Evolutionary conservation across 2,113 vertebrate species (phyloP).

Genomic region (Centrocercus urophasianus): DNA sequence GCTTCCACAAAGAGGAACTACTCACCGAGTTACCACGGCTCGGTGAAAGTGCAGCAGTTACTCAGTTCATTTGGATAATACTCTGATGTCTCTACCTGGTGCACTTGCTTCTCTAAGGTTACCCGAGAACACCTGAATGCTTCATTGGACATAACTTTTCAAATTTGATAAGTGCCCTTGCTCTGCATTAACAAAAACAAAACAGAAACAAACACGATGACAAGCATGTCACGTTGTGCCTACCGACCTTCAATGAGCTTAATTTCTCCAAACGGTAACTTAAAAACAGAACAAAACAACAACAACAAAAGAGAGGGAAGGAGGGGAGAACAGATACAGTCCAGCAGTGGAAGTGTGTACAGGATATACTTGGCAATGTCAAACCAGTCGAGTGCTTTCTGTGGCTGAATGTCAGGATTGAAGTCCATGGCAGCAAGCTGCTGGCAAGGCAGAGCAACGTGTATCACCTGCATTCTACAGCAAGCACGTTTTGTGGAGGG

Average conservation of each 20-base stretch:
- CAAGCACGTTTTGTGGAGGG: conserved; percentile 93
- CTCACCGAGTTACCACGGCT: conserved; percentile 74
- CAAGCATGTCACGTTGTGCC: conserved; percentile 76
- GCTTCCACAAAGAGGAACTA: conserved; percentile 80
- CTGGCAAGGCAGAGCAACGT: conserved; percentile 78
- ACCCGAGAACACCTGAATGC: conserved; percentile 78
- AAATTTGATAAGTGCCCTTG: conserved; percentile 84
- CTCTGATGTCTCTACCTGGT: conserved; percentile 68
- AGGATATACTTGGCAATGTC: conserved; percentile 81
- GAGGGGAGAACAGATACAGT: conserved; percentile 66
- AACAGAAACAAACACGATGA: conserved; percentile 69
- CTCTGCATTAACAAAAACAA: conserved; percentile 66
- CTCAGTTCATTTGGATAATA: conserved; percentile 54
- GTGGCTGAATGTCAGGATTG: conserved; percentile 79
- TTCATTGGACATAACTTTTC: conserved; percentile 74
- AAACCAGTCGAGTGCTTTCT: conserved; percentile 88
- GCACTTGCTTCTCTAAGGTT: conserved; percentile 76
- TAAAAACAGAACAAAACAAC: conserved; percentile 8
- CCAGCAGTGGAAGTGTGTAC: conserved; percentile 76
- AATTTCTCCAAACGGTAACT: conserved; percentile 68
- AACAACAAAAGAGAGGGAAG: conserved; percentile 45
- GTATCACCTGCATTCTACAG: conserved; percentile 99
- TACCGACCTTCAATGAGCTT: conserved; percentile 80
- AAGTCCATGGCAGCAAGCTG: conserved; percentile 84
- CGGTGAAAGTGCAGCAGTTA: conserved; percentile 78